Conservation (phyloP, 2,888 invertebrate genomes). For the Drosophila mayaguana region DNA sequence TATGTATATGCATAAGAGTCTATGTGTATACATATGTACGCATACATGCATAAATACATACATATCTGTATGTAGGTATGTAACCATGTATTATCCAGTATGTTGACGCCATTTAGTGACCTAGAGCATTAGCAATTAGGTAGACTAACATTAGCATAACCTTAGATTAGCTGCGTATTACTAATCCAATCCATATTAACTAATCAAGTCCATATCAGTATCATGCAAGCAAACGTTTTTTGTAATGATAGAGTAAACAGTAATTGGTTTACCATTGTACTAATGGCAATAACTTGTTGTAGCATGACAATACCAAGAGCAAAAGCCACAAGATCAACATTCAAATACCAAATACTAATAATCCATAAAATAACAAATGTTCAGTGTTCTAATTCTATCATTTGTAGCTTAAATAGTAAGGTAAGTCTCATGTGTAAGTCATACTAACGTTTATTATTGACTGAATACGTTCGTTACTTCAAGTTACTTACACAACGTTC, state of each 20-base stretch:
- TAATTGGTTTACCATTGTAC: slow-evolving; percentile 12
- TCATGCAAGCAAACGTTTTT: neutral
- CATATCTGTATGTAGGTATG: slow-evolving; percentile 7
- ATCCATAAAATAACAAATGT: slow-evolving; percentile 20
- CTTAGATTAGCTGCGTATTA: slow-evolving; percentile 4
- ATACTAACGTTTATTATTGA: slow-evolving; percentile 11
- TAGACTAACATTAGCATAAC: slow-evolving; percentile 2
- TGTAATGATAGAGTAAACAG: slow-evolving; percentile 9
- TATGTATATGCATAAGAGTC: neutral
- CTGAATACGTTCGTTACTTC: slow-evolving; percentile 3
- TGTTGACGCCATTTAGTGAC: slow-evolving; percentile 3
- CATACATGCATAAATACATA: slow-evolving; percentile 13
- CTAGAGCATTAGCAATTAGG: slow-evolving; percentile 4
- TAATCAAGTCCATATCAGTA: slow-evolving; percentile 4
- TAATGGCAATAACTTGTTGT: slow-evolving; percentile 3
- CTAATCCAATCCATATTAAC: slow-evolving; percentile 1
- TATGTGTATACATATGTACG: neutral
- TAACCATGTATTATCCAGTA: slow-evolving; percentile 7
- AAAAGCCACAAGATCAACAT: neutral
- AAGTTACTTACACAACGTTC: neutral
- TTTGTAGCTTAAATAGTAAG: slow-evolving; percentile 39
- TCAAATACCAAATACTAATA: slow-evolving; percentile 9
- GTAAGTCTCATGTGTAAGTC: slow-evolving; percentile 39
- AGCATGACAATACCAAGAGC: slow-evolving; percentile 17
- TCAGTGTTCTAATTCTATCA: slow-evolving; percentile 24